Conservation (phyloP, 1,140 invertebrate genomes). For the Trinorchestia longiramus region DNA sequence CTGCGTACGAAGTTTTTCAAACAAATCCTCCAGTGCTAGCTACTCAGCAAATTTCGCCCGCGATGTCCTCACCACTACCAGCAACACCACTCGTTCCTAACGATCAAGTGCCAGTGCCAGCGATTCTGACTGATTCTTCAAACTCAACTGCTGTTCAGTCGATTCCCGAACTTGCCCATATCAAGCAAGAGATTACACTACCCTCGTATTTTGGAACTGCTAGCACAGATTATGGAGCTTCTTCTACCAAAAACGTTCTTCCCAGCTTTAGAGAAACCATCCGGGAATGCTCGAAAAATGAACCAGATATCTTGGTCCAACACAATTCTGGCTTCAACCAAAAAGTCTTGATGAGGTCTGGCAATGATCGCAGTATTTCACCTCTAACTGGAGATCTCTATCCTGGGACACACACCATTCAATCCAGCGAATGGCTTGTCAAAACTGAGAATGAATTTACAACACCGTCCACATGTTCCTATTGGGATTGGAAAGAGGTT, state of each 20-base stretch:
- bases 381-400: constrained; percentile 42
- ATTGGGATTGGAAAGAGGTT: constrained; percentile 55
- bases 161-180: not conserved
- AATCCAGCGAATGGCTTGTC: constrained; percentile 42
- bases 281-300: not conserved
- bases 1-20: not conserved
- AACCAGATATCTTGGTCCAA: not conserved
- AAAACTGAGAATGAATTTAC: constrained; percentile 50
- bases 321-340: not conserved
- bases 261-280: constrained; percentile 37
- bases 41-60: not conserved
- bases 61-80: not conserved
- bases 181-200: not conserved
- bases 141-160: not conserved
- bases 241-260: not conserved
- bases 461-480: not conserved
- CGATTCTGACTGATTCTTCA: not conserved
- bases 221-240: not conserved
- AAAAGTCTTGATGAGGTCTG: constrained; percentile 19
- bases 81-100: not conserved
- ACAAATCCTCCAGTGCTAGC: not conserved
- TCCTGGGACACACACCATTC: not conserved
- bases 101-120: not conserved
- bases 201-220: not conserved
- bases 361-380: constrained; percentile 40